These are phyloP conservation scores for Orientallactaga sibirica DNA, from an alignment of 2,797 vertebrate genomes.

Conservation along the genomic window DNA sequence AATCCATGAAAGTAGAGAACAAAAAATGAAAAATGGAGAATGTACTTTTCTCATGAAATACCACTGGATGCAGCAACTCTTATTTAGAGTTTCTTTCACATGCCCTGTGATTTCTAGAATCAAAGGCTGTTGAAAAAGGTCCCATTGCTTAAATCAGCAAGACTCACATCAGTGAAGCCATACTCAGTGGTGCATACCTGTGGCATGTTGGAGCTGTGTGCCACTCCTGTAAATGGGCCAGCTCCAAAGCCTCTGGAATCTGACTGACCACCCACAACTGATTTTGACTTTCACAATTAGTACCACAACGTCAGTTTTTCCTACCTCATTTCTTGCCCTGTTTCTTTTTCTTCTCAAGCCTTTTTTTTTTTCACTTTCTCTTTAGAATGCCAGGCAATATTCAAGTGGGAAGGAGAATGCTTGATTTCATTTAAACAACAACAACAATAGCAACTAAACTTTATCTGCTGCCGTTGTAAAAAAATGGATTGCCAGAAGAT, in stretches of 20 bases:
- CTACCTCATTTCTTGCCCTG: neutral
- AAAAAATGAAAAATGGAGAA: constrained; percentile 53
- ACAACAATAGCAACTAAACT: constrained; percentile 19
- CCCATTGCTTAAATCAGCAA: constrained; percentile 37
- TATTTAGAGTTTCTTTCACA: constrained; percentile 58
- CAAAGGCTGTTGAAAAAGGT: constrained; percentile 37
- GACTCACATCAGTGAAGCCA: constrained; percentile 45
- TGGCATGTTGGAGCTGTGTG: constrained; percentile 30
- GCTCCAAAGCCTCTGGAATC: constrained; percentile 47
- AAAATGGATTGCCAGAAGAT: neutral
- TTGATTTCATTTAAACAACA: constrained; percentile 22
- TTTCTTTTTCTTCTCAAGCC: neutral
- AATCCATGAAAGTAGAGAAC: constrained; percentile 50
- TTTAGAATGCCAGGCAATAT: constrained; percentile 7
- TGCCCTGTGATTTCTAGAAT: constrained; percentile 59
- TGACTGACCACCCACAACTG: neutral
- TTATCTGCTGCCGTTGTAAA: constrained; percentile 47
- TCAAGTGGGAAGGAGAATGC: constrained; percentile 41
- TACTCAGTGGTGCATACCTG: neutral
- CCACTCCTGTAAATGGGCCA: neutral
- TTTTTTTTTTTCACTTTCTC: neutral
- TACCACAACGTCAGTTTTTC: neutral
- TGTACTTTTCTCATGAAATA: constrained; percentile 64
- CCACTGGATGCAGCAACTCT: constrained; percentile 5
- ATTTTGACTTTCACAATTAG: constrained; percentile 18